A percentile compares a stretch with the other conserved stretches of the same genome.
Conservation (phyloP, 2,888 invertebrate species). For the Ischnura elegans region DNA sequence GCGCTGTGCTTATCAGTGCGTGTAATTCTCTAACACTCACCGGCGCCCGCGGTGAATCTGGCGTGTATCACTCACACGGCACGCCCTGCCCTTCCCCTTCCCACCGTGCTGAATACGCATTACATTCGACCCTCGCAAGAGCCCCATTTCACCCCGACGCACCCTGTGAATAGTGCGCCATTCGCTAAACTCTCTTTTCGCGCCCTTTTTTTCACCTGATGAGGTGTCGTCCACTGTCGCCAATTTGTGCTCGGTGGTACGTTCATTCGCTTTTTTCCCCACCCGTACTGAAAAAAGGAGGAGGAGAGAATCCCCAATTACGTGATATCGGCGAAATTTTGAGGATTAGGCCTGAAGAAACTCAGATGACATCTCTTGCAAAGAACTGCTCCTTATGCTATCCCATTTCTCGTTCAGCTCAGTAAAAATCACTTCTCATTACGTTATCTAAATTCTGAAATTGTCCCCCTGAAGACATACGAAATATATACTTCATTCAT, state of each 20-base stretch:
- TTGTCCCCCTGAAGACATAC: too few relatives aligned
- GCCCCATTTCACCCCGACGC: neutral
- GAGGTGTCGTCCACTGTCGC: neutral
- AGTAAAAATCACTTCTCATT: too few relatives aligned
- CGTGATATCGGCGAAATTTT: too few relatives aligned
- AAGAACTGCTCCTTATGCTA: too few relatives aligned
- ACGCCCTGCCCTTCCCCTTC: neutral
- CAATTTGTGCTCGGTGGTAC: neutral
- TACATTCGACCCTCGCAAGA: neutral
- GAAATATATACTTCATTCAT: too few relatives aligned
- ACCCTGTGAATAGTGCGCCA: neutral
- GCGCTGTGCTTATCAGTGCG: neutral
- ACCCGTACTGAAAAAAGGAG: neutral
- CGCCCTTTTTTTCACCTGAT: neutral
- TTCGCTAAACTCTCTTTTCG: neutral
- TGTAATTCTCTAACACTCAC: conserved; percentile 4
- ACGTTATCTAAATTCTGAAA: too few relatives aligned
- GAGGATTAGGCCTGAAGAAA: too few relatives aligned
- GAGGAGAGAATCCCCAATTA: too few relatives aligned
- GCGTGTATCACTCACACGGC: neutral
- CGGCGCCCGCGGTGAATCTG: neutral
- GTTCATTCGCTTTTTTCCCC: neutral
- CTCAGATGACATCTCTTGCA: too few relatives aligned
- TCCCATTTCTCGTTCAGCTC: too few relatives aligned
- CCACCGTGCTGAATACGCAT: neutral